Evolutionary conservation across 30 jellyfish, hydroid and myxozoan genomes (phyloP).

Genomic region (Aurelia sp.): DNA sequence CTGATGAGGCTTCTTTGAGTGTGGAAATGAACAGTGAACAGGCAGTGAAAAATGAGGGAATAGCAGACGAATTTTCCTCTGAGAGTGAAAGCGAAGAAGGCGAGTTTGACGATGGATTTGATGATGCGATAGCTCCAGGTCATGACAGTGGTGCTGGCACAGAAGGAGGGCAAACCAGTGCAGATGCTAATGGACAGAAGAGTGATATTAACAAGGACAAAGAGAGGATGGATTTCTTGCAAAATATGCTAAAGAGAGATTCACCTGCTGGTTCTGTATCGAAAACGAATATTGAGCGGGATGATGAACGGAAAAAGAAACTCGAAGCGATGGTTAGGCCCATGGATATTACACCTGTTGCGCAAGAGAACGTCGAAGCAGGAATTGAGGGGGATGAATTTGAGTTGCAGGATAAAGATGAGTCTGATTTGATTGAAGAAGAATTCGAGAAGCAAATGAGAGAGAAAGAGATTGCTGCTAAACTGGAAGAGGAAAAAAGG

Average conservation of each 20-base stretch:
- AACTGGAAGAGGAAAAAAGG: not conserved
- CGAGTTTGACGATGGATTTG: not conserved
- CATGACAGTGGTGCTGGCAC: too few relatives aligned
- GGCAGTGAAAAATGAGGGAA: not conserved
- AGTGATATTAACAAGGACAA: not conserved
- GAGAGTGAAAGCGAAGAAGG: constrained; percentile 8
- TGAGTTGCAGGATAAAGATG: constrained; percentile 1
- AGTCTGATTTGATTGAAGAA: not conserved
- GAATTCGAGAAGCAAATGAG: not conserved
- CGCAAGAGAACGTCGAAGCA: not conserved
- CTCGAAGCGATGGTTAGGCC: constrained; percentile 38
- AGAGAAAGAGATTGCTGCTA: not conserved
- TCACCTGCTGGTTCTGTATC: not conserved
- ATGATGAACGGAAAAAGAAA: constrained; percentile 9
- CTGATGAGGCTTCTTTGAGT: not conserved
- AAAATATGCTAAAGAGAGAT: constrained; percentile 1
- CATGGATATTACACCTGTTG: not conserved
- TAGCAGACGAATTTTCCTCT: constrained; percentile 1
- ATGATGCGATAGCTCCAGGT: not conserved
- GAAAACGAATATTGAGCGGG: not conserved
- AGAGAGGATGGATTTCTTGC: not conserved
- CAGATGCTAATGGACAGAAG: too few relatives aligned
- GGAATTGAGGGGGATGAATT: not conserved
- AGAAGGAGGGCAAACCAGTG: too few relatives aligned
- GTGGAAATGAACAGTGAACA: too few relatives aligned